Percentiles rank a stretch among this genome's conserved stretches.
phyloP scores from a whole-genome alignment of 1,140 invertebrate genomes.

The Myzus persicae region DNA sequence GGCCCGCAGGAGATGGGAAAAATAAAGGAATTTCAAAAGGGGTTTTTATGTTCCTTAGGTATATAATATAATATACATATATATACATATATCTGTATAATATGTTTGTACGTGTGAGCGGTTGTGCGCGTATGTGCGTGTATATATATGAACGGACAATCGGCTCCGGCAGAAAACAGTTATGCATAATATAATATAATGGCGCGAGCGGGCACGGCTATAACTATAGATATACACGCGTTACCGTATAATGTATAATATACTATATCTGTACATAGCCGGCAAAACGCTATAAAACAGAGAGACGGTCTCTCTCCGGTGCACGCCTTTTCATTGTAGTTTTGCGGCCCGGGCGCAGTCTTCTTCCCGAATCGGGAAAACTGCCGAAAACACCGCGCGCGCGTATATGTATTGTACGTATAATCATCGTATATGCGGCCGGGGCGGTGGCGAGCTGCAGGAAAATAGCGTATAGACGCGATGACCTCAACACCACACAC shows the following conservation, averaged over 20 bases:
- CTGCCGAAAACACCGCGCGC: conserved; percentile 47
- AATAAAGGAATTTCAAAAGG: conserved; percentile 29
- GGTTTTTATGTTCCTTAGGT: conserved; percentile 46
- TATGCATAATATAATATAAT: conserved; percentile 47
- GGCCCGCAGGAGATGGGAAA: not conserved
- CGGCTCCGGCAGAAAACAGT: conserved; percentile 52
- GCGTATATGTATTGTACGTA: not conserved
- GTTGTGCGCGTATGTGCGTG: not conserved
- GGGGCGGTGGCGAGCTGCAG: not conserved
- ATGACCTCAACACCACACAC: conserved; percentile 44
- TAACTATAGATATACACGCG: not conserved
- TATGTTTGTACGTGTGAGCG: not conserved
- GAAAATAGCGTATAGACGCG: conserved; percentile 29
- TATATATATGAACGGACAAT: conserved; percentile 43
- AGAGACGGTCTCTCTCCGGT: not conserved
- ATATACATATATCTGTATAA: not conserved
- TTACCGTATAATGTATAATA: not conserved
- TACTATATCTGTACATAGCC: not conserved
- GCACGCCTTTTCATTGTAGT: conserved; percentile 49
- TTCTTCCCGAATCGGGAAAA: conserved; percentile 41
- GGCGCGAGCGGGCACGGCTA: not conserved
- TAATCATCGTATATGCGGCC: not conserved
- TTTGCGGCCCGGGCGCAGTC: not conserved
- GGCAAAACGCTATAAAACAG: conserved; percentile 33
- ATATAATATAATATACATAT: too few relatives aligned